These are phyloP conservation scores for Daboia siamensis DNA, from an alignment of 2,113 vertebrate species.

Conservation along the genomic window DNA sequence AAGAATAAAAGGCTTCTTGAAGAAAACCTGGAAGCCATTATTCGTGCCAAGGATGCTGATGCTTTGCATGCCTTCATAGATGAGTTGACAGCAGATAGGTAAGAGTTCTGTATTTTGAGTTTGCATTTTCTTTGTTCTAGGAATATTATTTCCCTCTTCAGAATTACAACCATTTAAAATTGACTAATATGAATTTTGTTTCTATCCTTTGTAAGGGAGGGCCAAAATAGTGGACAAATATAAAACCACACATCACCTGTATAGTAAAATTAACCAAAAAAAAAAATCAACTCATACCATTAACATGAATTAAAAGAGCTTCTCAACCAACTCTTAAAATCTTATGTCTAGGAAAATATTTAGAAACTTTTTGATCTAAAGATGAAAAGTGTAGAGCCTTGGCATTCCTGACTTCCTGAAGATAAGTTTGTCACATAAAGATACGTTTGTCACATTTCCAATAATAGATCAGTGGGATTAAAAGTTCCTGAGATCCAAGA, in stretches of 20 bases:
- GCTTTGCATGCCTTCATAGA: slow-evolving; percentile 72
- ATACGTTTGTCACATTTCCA: not conserved
- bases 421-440: not conserved
- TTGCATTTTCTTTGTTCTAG: not conserved
- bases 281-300: not conserved
- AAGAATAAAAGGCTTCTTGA: slow-evolving; percentile 84
- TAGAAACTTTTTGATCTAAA: not conserved
- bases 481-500: not conserved
- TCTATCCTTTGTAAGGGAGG: not conserved
- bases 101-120: not conserved
- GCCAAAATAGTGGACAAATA: not conserved
- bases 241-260: not conserved
- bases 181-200: not conserved
- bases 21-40: slow-evolving; percentile 85
- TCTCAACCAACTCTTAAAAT: not conserved
- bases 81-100: slow-evolving; percentile 81
- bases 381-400: not conserved
- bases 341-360: not conserved
- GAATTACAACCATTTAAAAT: not conserved
- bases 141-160: not conserved
- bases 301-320: not conserved
- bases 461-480: not conserved
- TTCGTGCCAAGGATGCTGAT: slow-evolving; percentile 70
- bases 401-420: not conserved
- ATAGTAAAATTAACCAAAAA: not conserved